Evolutionary conservation across 1,140 invertebrate genomes (phyloP).

Genomic region (Saccostrea glomerata): DNA sequence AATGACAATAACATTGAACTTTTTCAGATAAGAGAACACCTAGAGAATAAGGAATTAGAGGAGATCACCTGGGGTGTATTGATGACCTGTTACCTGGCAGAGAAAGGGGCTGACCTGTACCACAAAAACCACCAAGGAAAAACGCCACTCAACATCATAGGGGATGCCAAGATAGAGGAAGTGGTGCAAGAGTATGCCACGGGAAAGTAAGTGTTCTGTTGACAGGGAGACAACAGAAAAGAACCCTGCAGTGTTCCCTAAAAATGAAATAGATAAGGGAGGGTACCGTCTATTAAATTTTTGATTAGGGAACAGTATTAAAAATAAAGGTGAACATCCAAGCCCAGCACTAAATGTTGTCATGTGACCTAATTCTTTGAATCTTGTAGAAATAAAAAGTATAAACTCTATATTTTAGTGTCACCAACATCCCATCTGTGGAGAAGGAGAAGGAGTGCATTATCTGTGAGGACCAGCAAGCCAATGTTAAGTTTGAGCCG

Average conservation of each 20-base stretch:
- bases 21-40: conserved; percentile 70
- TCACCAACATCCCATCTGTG: conserved; percentile 47
- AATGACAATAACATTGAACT: background rate
- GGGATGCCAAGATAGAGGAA: conserved; percentile 77
- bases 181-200: conserved; percentile 72
- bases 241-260: too few relatives aligned
- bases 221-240: too few relatives aligned
- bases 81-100: conserved; percentile 86
- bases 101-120: conserved; percentile 84
- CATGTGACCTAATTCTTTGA: too few relatives aligned
- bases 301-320: too few relatives aligned
- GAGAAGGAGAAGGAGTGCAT: conserved; percentile 81
- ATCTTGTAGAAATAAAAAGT: too few relatives aligned
- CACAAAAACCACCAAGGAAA: conserved; percentile 85
- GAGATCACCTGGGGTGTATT: conserved; percentile 71
- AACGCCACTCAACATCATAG: conserved; percentile 82
- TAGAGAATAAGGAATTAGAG: conserved; percentile 65
- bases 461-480: conserved; percentile 85
- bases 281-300: too few relatives aligned
- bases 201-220: conserved; percentile 64
- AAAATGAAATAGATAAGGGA: too few relatives aligned
- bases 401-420: conserved; percentile 33
- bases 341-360: too few relatives aligned
- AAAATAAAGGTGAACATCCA: too few relatives aligned
- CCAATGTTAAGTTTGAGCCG: conserved; percentile 85